These are phyloP conservation scores for Trypoxylus dichotomus DNA, from an alignment of 1,140 invertebrate species.

Conservation along the genomic window DNA sequence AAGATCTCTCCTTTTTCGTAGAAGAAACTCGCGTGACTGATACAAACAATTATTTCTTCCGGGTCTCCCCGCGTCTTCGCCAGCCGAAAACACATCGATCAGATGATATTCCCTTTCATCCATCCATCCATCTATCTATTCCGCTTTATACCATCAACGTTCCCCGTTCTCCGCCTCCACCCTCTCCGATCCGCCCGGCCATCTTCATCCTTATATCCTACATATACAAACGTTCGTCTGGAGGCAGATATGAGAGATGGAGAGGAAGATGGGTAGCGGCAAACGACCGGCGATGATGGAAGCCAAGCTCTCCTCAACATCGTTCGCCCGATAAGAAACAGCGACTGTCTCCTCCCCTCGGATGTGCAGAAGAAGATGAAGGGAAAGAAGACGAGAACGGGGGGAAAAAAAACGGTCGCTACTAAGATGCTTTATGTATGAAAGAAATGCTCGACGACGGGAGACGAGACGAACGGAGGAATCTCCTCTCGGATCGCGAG, in stretches of 20 bases:
- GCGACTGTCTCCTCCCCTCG: conserved; percentile 23
- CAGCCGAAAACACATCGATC: background rate
- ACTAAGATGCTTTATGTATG: conserved; percentile 49
- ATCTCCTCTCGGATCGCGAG: conserved; percentile 50
- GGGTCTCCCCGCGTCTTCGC: background rate
- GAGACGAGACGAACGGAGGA: conserved; percentile 29
- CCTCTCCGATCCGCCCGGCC: background rate
- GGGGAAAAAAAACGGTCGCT: background rate
- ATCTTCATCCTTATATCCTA: background rate
- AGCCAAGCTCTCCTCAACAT: conserved; percentile 50
- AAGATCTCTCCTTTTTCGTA: too few relatives aligned
- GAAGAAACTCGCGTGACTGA: background rate
- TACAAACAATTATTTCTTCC: background rate
- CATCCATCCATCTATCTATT: conserved; percentile 15
- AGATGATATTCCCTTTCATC: background rate
- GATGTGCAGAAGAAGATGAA: conserved; percentile 41
- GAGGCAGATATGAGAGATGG: background rate
- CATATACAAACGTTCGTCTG: background rate
- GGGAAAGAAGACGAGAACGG: background rate
- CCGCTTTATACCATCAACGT: background rate
- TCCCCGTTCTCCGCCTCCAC: background rate
- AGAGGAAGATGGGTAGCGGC: background rate
- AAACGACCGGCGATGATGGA: conserved; percentile 47
- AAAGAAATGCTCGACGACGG: conserved; percentile 47
- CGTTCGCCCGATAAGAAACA: conserved; percentile 47